phyloP scores from a whole-genome alignment of 53 echinoderm and acorn worm genomes.

The Arbacia lixula region DNA sequence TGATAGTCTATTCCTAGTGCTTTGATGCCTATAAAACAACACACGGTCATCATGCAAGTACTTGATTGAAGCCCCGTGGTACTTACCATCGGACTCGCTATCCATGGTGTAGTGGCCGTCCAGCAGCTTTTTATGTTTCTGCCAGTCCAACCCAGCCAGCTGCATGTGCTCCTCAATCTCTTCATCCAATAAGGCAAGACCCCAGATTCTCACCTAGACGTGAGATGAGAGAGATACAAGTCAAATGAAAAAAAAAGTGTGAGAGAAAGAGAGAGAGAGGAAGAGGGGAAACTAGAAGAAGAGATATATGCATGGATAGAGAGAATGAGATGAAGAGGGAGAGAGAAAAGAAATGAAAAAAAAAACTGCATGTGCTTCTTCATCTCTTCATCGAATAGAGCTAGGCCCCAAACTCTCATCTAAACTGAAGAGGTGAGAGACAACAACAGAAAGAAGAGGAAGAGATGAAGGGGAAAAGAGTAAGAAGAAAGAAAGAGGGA shows the following conservation, averaged over 20 bases:
- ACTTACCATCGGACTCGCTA: slow-evolving; percentile 82
- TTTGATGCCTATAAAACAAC: no score
- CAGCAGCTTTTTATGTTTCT: slow-evolving; percentile 84
- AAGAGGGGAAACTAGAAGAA: no score
- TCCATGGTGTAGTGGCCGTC: slow-evolving; percentile 95
- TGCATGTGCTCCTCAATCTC: slow-evolving; percentile 92
- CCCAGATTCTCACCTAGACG: slow-evolving; percentile 85
- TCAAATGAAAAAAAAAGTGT: no score
- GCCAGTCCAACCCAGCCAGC: slow-evolving; percentile 83
- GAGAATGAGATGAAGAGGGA: no score
- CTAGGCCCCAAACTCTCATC: slow-evolving; percentile 87
- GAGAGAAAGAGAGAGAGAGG: no score
- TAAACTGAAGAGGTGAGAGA: neutral
- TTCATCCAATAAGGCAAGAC: slow-evolving; percentile 79
- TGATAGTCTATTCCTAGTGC: no score
- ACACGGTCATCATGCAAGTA: neutral
- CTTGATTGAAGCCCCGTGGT: neutral
- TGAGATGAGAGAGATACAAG: no score
- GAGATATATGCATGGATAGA: no score
- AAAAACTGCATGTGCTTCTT: no score
- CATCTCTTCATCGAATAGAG: slow-evolving; percentile 77
- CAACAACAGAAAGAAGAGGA: neutral
- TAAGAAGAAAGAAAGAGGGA: neutral
- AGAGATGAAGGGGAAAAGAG: neutral
- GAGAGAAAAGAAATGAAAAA: no score